A percentile compares a stretch with the other conserved stretches of the same genome.
Evolutionary conservation across 2,888 invertebrate species (phyloP).

Genomic region (Tyria jacobaeae): DNA sequence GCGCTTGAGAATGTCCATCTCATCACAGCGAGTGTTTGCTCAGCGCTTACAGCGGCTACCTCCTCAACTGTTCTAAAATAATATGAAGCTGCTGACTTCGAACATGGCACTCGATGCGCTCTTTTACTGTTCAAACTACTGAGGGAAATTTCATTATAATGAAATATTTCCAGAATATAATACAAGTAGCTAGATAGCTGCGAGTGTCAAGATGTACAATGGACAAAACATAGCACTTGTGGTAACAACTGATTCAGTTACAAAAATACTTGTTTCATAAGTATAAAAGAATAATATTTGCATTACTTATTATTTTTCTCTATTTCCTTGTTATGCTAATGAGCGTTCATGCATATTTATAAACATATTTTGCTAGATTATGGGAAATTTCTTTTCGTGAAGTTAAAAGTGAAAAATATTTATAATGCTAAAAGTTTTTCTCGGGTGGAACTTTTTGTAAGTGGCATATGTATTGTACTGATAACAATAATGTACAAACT

Average conservation of each 20-base stretch:
- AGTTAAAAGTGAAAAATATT: too few species aligned
- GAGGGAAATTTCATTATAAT: conserved; percentile 30
- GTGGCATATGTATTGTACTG: too few species aligned
- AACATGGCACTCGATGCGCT: conserved; percentile 14
- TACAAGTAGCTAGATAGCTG: conserved; percentile 1
- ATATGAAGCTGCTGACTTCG: conserved; percentile 3
- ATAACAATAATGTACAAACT: too few species aligned
- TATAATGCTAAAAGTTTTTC: too few species aligned
- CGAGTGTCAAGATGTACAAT: not conserved
- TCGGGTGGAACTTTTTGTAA: too few species aligned
- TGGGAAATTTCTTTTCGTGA: too few species aligned
- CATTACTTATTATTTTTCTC: not conserved
- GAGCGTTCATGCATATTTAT: not conserved
- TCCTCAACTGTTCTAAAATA: conserved; percentile 1
- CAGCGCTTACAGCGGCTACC: conserved; percentile 39
- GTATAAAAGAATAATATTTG: not conserved
- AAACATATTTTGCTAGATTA: too few species aligned
- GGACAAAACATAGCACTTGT: not conserved
- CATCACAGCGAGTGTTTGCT: conserved; percentile 42
- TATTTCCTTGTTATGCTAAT: not conserved
- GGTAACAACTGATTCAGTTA: conserved; percentile 2
- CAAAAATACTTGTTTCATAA: not conserved
- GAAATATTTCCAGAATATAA: conserved; percentile 27
- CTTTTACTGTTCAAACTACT: conserved; percentile 31
- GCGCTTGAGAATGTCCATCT: conserved; percentile 40